Conservation (phyloP, 2,888 invertebrate genomes). For the Tryphoninae sp. region DNA sequence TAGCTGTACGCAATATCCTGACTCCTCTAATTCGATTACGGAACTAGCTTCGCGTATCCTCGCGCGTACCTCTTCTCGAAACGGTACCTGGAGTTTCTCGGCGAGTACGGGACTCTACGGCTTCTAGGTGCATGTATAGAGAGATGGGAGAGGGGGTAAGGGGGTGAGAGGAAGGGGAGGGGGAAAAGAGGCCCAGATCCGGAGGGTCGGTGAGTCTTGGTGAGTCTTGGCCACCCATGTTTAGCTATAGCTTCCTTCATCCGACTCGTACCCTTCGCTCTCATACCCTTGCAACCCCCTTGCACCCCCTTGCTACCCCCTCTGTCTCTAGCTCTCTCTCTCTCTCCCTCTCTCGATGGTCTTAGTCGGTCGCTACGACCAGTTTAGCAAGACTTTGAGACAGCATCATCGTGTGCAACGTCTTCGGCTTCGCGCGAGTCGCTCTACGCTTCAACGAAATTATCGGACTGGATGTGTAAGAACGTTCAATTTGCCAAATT, state of each 20-base stretch:
- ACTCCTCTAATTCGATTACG: conserved; percentile 80
- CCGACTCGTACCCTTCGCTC: neutral
- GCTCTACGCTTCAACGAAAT: conserved; percentile 70
- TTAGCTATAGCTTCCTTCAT: conserved; percentile 8
- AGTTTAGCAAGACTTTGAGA: conserved; percentile 40
- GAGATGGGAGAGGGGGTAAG: neutral
- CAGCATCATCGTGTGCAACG: conserved; percentile 41
- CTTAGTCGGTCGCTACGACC: conserved; percentile 38
- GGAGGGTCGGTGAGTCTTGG: conserved; percentile 14
- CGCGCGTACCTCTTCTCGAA: conserved; percentile 3
- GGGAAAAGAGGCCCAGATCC: conserved; percentile 31
- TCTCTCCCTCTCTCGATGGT: conserved; percentile 15
- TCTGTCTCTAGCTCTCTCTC: neutral
- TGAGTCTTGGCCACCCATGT: conserved; percentile 25
- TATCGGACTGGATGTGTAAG: conserved; percentile 80
- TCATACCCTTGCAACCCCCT: neutral
- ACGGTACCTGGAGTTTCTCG: conserved; percentile 6
- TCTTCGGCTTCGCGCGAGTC: conserved; percentile 30
- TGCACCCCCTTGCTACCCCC: neutral
- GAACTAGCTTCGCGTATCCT: conserved; percentile 75
- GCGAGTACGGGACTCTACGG: neutral
- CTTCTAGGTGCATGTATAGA: conserved; percentile 5
- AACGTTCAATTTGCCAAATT: conserved; percentile 80
- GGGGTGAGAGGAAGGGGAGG: neutral
- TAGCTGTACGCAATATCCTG: conserved; percentile 81